These are phyloP conservation scores for Chaetura pelagica DNA, from an alignment of 2,113 vertebrate species.

Conservation along the genomic window DNA sequence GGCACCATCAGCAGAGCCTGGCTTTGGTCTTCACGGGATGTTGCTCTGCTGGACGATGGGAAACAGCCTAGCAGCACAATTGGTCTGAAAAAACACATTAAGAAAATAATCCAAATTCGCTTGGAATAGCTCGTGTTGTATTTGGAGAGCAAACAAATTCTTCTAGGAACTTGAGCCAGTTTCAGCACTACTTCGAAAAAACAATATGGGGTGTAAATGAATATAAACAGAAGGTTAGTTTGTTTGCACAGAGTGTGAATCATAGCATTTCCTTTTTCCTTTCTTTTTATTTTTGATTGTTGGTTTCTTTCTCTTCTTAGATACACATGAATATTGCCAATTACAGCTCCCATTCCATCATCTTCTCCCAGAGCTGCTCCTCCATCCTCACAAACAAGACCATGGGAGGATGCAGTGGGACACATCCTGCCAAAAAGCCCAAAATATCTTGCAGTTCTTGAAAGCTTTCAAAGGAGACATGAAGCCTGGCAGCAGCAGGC, in stretches of 20 bases:
- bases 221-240: neutral
- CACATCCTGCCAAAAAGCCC: neutral
- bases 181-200: slow-evolving; percentile 43
- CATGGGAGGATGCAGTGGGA: neutral
- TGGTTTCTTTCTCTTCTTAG: neutral
- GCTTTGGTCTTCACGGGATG: neutral
- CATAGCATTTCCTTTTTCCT: neutral
- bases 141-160: slow-evolving; percentile 1
- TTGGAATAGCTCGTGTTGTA: neutral
- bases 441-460: neutral
- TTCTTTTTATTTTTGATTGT: neutral
- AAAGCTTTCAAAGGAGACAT: neutral
- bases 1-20: neutral
- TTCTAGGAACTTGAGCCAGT: slow-evolving; percentile 18
- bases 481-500: neutral
- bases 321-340: neutral
- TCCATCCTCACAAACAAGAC: neutral
- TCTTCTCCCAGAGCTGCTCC: neutral
- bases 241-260: neutral
- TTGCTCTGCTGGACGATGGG: neutral
- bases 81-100: neutral
- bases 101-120: neutral
- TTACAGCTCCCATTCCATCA: neutral
- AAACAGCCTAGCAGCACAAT: neutral
- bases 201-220: neutral